Conservation (phyloP, 1,140 invertebrate species). For the Bactericera cockerelli region DNA sequence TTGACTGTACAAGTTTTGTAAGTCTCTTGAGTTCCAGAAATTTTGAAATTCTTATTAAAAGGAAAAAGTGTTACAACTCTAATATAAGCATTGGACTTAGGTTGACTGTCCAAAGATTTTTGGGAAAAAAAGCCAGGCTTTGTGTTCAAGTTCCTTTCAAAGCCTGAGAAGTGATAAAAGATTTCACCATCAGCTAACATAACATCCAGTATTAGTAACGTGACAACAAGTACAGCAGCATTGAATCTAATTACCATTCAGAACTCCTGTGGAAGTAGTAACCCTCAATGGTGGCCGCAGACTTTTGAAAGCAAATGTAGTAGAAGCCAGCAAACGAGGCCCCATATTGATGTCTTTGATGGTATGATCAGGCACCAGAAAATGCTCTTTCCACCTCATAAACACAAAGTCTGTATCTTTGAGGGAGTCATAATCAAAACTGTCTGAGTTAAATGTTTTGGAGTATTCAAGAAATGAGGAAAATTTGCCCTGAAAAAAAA, state of each 20-base stretch:
- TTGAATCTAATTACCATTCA: constrained; percentile 65
- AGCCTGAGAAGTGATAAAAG: background rate
- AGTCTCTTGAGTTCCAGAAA: too few species aligned
- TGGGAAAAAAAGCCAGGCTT: background rate
- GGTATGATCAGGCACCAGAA: constrained; percentile 88
- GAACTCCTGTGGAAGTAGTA: constrained; percentile 94
- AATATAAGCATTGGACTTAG: background rate
- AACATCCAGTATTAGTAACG: background rate
- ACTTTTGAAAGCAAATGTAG: constrained; percentile 95
- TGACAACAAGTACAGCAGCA: constrained; percentile 10
- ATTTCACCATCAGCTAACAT: background rate
- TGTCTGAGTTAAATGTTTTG: constrained; percentile 87
- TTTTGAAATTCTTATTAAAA: too few species aligned
- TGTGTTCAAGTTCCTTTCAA: background rate
- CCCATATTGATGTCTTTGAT: constrained; percentile 92
- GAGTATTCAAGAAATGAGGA: constrained; percentile 67
- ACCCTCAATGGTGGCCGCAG: constrained; percentile 83
- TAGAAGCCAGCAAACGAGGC: constrained; percentile 96
- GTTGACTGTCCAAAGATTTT: background rate
- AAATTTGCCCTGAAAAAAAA: constrained; percentile 65
- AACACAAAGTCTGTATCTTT: constrained; percentile 84
- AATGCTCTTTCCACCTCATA: constrained; percentile 94
- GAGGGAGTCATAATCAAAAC: constrained; percentile 81
- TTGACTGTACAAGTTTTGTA: too few species aligned
- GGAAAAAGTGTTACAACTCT: background rate